Conservation (phyloP, 2,888 invertebrate species). For the Drosophila quasianomalipes region DNA sequence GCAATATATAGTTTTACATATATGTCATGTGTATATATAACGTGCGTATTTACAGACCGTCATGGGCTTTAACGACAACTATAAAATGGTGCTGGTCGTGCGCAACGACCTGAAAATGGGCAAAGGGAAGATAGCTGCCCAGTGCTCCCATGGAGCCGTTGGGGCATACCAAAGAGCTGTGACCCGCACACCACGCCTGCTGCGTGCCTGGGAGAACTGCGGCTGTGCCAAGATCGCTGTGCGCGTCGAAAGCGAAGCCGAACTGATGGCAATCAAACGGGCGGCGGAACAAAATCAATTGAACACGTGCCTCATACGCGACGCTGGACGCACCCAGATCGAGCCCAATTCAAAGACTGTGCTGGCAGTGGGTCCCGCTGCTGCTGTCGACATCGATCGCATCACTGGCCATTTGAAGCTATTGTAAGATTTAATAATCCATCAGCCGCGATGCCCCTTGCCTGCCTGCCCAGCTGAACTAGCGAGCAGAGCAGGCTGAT, state of each 20-base stretch:
- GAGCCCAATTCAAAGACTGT: slow-evolving; percentile 95
- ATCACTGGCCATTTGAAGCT: slow-evolving; percentile 95
- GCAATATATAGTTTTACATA: not conserved
- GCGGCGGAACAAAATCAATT: slow-evolving; percentile 90
- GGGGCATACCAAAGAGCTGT: slow-evolving; percentile 92
- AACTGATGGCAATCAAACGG: slow-evolving; percentile 89
- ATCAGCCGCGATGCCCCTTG: slow-evolving; percentile 3
- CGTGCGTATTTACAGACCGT: slow-evolving; percentile 51
- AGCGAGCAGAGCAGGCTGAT: slow-evolving; percentile 12
- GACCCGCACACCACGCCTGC: slow-evolving; percentile 87
- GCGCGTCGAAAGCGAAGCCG: slow-evolving; percentile 91
- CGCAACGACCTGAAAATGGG: slow-evolving; percentile 97
- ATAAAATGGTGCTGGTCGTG: slow-evolving; percentile 94
- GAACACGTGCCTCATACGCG: slow-evolving; percentile 91
- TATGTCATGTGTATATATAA: not conserved
- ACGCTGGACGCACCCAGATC: slow-evolving; percentile 98
- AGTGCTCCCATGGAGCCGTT: slow-evolving; percentile 97
- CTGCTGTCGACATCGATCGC: slow-evolving; percentile 90
- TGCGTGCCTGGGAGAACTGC: slow-evolving; percentile 87
- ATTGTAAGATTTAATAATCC: slow-evolving; percentile 86
- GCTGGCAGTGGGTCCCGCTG: slow-evolving; percentile 96
- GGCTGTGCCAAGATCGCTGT: slow-evolving; percentile 96
- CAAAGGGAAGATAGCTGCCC: slow-evolving; percentile 97
- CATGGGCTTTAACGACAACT: slow-evolving; percentile 86
- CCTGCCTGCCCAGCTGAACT: not conserved